A percentile compares a stretch with the other conserved stretches of the same genome.
Conservation (phyloP, 1,140 invertebrate genomes). For the Pectinophora gossypiella region DNA sequence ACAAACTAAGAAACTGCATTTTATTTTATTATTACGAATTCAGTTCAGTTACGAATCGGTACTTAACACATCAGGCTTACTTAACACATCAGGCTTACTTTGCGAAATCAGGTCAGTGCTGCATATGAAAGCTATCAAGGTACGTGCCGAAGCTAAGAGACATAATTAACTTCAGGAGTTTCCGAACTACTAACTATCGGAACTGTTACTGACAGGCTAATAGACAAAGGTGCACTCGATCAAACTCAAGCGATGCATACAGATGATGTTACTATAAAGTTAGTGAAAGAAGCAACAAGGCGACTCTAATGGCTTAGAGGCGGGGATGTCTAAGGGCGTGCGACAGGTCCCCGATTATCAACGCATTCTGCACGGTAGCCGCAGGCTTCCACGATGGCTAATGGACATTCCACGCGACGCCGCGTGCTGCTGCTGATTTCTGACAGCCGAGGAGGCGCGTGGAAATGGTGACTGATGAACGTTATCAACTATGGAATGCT, state of each 20-base stretch:
- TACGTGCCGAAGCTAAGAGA: background rate
- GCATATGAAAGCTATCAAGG: background rate
- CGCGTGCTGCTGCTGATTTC: constrained; percentile 35
- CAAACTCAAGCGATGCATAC: too few species aligned
- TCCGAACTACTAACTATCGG: background rate
- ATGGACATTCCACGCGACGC: constrained; percentile 40
- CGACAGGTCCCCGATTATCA: constrained; percentile 67
- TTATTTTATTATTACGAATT: too few species aligned
- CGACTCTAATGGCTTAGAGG: constrained; percentile 8
- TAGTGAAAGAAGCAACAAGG: background rate
- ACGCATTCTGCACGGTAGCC: constrained; percentile 61
- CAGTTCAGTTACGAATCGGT: too few species aligned
- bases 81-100: too few species aligned
- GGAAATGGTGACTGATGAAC: constrained; percentile 1
- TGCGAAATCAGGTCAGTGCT: background rate
- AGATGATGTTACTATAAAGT: background rate
- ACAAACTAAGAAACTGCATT: too few species aligned
- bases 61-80: too few species aligned
- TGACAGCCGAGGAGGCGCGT: background rate
- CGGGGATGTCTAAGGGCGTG: constrained; percentile 44
- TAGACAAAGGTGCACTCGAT: too few species aligned
- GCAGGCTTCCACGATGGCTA: constrained; percentile 32
- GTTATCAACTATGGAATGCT: background rate
- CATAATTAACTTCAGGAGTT: background rate
- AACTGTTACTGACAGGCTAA: background rate